Evolutionary conservation across 2,888 invertebrate species (phyloP), one percentile per base, ranked within the genome.

Genomic region (Drosophila eohydei): DNA sequence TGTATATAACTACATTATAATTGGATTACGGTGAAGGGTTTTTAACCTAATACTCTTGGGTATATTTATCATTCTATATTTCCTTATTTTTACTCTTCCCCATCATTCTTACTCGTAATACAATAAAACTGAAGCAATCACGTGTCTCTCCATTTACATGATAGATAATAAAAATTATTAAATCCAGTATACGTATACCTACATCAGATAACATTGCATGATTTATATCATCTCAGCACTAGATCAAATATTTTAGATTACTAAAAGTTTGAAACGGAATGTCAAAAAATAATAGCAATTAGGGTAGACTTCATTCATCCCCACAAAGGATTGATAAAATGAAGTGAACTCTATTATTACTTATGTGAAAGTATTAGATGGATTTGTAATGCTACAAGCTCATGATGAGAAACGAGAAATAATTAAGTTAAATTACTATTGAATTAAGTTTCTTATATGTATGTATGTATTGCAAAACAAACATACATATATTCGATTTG

Each of bases 331-430:
- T 36, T 12, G 21, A 43, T 9, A 44, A 55, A 11, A 44, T 55
- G 36, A n/a, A 8, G 40, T 38, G 26, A 40, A 44, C 11, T 28
- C 57, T 36, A 64, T 71, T 59, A 65, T 56, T 71, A 63, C 64
- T 80, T 46, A 75, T 73, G 55, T 59, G 70, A 84, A 89, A 84
- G 89, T 85, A 89, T 89, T 89, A 89, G 55, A 67, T 66, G 65
- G 57, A 69, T 79, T 68, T 69, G 30, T 68, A 68, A 66, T 65
- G 52, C 59, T 78, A 75, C 61, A 70, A 66, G 43, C 50, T 68
- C 50, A 52, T 55, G 41, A 44, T 50, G 41, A 56, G 16, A 67
- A 61, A 44, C 48, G 41, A 56, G 16, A 67, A 61, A 70, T 57
- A 11, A 61, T 66, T 64, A 61, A 50, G 21, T 60, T 65, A 36